Evolutionary conservation across 2,113 vertebrate genomes (phyloP).

Genomic region (Toxostoma redivivum): DNA sequence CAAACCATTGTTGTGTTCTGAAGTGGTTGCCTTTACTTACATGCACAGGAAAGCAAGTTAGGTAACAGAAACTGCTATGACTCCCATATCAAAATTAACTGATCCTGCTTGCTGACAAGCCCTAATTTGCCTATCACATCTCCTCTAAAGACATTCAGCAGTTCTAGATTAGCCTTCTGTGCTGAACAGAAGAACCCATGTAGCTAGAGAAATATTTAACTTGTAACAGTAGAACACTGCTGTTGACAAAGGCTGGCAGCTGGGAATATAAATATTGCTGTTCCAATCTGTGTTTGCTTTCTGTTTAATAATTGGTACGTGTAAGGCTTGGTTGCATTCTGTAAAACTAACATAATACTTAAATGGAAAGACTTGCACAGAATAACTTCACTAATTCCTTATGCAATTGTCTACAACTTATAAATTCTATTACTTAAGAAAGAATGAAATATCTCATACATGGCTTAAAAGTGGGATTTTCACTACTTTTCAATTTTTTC

Average conservation of each 20-base stretch:
- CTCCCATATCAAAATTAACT: neutral
- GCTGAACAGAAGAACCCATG: neutral
- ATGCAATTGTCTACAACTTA: neutral
- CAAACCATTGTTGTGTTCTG: neutral
- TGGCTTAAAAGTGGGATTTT: neutral
- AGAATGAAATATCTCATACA: neutral
- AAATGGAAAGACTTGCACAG: neutral
- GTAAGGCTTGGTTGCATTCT: neutral
- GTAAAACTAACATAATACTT: neutral
- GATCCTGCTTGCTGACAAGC: neutral
- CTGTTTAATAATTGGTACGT: neutral
- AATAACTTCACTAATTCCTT: neutral
- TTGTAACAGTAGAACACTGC: neutral
- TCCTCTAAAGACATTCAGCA: neutral
- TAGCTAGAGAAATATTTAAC: neutral
- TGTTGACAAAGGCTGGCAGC: neutral
- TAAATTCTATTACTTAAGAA: neutral
- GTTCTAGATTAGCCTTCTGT: neutral
- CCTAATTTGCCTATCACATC: neutral
- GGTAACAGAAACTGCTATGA: neutral
- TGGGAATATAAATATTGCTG: neutral
- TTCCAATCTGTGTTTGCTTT: conserved; percentile 14
- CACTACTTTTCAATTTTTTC: neutral
- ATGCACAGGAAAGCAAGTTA: neutral
- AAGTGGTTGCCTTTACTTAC: neutral